phyloP scores from a whole-genome alignment of 2,888 invertebrate species.

The Aelia acuminata region DNA sequence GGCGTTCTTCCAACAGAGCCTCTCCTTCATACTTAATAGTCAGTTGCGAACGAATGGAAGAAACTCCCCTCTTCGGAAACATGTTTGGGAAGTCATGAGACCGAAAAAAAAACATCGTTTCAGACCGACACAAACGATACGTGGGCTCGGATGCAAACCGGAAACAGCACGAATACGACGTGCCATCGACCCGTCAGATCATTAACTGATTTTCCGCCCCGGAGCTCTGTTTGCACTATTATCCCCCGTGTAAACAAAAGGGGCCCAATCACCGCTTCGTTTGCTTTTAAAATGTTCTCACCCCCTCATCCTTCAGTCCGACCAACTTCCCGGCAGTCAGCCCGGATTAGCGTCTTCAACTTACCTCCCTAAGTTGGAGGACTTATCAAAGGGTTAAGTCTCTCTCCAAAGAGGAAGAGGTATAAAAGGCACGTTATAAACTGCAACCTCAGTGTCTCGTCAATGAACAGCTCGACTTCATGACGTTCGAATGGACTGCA shows the following conservation, averaged over 20 bases:
- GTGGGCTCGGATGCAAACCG: background rate
- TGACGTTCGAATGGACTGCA: background rate
- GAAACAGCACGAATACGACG: background rate
- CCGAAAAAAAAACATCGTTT: background rate
- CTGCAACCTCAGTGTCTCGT: background rate
- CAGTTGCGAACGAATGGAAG: too few species aligned
- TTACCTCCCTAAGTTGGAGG: background rate
- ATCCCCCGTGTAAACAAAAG: slow-evolving; percentile 49
- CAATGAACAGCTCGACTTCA: background rate
- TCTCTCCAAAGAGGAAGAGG: background rate
- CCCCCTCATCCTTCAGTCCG: background rate
- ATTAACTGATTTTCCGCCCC: slow-evolving; percentile 63
- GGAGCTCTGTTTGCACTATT: slow-evolving; percentile 61
- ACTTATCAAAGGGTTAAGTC: background rate
- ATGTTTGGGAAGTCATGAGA: background rate
- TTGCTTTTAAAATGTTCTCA: slow-evolving; percentile 27
- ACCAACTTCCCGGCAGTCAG: background rate
- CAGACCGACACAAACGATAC: background rate
- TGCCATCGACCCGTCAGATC: slow-evolving; percentile 61
- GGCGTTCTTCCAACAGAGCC: too few species aligned
- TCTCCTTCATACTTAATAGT: too few species aligned
- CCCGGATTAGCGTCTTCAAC: background rate
- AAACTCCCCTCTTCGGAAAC: background rate
- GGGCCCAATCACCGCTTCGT: slow-evolving; percentile 17
- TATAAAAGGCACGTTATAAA: background rate